A percentile compares a stretch with the other conserved stretches of the same genome.
These are phyloP conservation scores for Acrocera orbiculus DNA, from an alignment of 2,888 invertebrate species.

Conservation along the genomic window DNA sequence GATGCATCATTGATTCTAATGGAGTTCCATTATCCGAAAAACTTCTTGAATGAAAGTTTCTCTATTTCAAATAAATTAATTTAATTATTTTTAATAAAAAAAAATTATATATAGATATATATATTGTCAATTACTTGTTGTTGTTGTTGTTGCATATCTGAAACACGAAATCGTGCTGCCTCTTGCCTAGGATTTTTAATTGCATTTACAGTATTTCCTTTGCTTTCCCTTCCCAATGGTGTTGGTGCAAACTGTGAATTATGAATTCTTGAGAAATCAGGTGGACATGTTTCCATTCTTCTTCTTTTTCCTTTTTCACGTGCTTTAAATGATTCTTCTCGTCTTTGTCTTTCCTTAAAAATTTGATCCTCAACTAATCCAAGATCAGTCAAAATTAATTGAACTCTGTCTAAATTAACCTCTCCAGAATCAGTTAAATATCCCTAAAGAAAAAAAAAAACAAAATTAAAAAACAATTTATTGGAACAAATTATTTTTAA, in stretches of 20 bases:
- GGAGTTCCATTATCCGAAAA: conserved; percentile 16
- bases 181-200: conserved; percentile 57
- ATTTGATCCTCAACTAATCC: conserved; percentile 94
- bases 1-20: conserved; percentile 35
- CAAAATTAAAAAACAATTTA: conserved; percentile 5
- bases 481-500: background rate
- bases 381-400: conserved; percentile 84
- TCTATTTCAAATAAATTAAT: too few relatives aligned
- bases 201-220: conserved; percentile 32
- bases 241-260: conserved; percentile 62
- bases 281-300: conserved; percentile 33
- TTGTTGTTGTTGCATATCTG: conserved; percentile 31
- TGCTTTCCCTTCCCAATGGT: conserved; percentile 40
- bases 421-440: conserved; percentile 90
- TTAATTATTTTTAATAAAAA: conserved; percentile 9
- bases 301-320: conserved; percentile 55
- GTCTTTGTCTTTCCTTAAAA: conserved; percentile 78
- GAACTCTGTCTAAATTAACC: conserved; percentile 82
- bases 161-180: conserved; percentile 45
- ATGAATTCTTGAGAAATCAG: conserved; percentile 52
- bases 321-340: conserved; percentile 64
- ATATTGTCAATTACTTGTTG: conserved; percentile 1
- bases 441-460: conserved; percentile 39
- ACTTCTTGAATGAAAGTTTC: conserved; percentile 2
- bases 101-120: background rate